phyloP scores from a whole-genome alignment of 2,888 invertebrate genomes.

The Mylabris sibirica region DNA sequence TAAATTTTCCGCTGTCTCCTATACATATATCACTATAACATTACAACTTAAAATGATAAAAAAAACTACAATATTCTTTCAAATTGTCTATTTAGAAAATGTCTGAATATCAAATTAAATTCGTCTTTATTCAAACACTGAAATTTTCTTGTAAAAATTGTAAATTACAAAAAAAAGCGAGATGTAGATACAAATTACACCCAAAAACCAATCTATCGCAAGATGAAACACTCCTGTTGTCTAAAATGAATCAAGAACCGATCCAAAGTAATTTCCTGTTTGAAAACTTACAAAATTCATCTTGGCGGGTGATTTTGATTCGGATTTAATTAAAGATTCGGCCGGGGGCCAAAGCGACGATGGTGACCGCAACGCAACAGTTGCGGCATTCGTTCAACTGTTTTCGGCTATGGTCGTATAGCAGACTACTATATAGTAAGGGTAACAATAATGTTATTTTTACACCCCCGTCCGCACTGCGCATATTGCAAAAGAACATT shows the following conservation, averaged over 20 bases:
- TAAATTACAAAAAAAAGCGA: neutral
- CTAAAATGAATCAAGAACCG: neutral
- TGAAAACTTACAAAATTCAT: slow-evolving; percentile 9
- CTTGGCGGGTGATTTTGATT: slow-evolving; percentile 23
- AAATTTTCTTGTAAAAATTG: neutral
- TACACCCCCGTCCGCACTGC: slow-evolving; percentile 47
- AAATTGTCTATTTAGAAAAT: neutral
- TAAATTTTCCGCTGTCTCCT: neutral
- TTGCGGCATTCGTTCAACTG: slow-evolving; percentile 39
- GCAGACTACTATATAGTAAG: slow-evolving; percentile 5
- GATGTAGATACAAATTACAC: neutral
- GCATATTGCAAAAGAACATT: slow-evolving; percentile 54
- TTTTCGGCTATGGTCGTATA: slow-evolving; percentile 15
- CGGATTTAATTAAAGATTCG: slow-evolving; percentile 36
- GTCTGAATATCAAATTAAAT: neutral
- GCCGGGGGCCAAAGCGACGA: slow-evolving; percentile 43
- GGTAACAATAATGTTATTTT: slow-evolving; percentile 50
- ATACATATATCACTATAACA: neutral
- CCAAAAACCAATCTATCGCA: neutral
- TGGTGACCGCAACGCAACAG: slow-evolving; percentile 54
- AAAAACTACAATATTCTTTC: neutral
- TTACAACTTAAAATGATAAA: neutral
- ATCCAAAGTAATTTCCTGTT: slow-evolving; percentile 9
- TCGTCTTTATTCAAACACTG: neutral
- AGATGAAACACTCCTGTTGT: neutral